Conservation (phyloP, 2,113 vertebrate genomes). For the Melanerpes aurifrons region DNA sequence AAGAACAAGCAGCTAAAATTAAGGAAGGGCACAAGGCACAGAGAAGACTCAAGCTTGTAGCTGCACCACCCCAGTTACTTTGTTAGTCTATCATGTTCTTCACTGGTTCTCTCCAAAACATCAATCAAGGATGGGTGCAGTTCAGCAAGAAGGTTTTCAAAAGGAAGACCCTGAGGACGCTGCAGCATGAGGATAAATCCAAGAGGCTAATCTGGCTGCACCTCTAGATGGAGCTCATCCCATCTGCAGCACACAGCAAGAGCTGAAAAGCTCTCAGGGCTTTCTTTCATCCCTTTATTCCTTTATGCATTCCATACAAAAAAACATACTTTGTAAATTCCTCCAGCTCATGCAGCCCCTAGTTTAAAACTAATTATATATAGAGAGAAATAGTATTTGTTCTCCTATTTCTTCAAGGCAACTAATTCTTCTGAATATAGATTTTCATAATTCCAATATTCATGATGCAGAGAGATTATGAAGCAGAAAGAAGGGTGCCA, state of each 20-base stretch:
- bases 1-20: neutral
- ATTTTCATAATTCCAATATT: neutral
- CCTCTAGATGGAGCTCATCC: slow-evolving; percentile 38
- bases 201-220: neutral
- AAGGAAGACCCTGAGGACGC: neutral
- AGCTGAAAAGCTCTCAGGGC: neutral
- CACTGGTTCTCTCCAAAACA: neutral
- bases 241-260: neutral
- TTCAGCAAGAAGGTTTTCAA: neutral
- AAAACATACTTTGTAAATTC: neutral
- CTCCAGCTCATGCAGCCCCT: neutral
- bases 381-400: neutral
- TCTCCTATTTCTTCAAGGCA: neutral
- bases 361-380: neutral
- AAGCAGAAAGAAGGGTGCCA: neutral
- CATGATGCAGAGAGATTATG: neutral
- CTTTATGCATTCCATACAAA: neutral
- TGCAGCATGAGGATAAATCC: neutral
- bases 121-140: neutral
- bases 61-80: neutral
- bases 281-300: neutral
- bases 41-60: neutral
- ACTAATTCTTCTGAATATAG: neutral
- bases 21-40: neutral
- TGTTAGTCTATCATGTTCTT: neutral